Base-by-base conservation (phyloP, 2,888 invertebrate genomes). In the Anaspis maculata region DNA sequence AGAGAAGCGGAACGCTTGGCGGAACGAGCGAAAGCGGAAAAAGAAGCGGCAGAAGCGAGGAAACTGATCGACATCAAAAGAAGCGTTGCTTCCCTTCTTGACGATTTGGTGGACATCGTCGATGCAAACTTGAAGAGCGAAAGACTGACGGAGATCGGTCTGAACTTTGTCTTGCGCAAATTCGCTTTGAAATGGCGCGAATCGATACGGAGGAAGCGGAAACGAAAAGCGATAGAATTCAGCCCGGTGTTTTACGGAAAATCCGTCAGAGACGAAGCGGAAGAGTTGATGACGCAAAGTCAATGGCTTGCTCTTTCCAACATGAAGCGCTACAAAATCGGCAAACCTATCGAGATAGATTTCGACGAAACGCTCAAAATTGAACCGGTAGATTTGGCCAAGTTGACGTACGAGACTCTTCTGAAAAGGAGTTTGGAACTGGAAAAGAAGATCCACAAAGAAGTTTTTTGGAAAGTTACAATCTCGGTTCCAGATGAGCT, bases 391-490 rank as follows among this genome's bases (percentile, higher is more conserved):
- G 47, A 62, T 32, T 28, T 62, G 15, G 41, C 42, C 11, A 34
- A 52, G 19, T 44, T 61, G 10, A 54, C 56, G 4, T 54, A 54
- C 28, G 43, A 45, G 9, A 27, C 48, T 11, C 39, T 64, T 23
- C 39, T 48, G 13, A 49, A 52, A 35, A 52, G 52, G 30, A 50
- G 49, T 27, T 41, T 39, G 10, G 48, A 52, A 15, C 29, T 52
- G 15, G 46, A 43, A 12, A 47, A 41, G 10, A 45, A 46, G 24
- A 39, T 55, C 27, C 54, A 50, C 13, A 58, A 51, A 29, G 52
- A 58, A 25, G 43, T 66, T n/a, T 72, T 62, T 46, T 81, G 80
- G 80, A 81, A 81, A 62, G 56, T 78, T 16, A 69, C 73, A 3
- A 55, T 80, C 29, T 73, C 76, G 4, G 67, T 76, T 33, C 75